Conservation (phyloP, 2,888 invertebrate species). For the Troides aeacus region DNA sequence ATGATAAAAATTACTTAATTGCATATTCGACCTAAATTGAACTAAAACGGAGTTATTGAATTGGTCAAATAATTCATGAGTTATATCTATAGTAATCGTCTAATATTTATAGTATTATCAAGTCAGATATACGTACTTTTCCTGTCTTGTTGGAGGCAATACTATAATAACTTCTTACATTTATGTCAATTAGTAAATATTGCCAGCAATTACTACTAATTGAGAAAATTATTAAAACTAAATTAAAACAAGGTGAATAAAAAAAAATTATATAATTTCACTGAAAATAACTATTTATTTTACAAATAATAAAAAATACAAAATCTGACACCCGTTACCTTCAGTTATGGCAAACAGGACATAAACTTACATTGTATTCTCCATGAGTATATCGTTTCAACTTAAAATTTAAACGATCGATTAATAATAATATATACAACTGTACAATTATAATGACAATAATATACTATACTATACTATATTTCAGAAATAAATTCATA, state of each 20-base stretch:
- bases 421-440: conserved; percentile 30
- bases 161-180: too few relatives aligned
- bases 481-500: background rate
- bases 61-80: too few relatives aligned
- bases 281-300: conserved; percentile 32
- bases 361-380: conserved; percentile 6
- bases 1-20: too few relatives aligned
- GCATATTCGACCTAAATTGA: too few relatives aligned
- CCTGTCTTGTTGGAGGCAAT: too few relatives aligned
- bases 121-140: too few relatives aligned
- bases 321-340: conserved; percentile 28
- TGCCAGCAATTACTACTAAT: too few relatives aligned
- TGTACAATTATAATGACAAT: conserved; percentile 23
- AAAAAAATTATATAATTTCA: background rate
- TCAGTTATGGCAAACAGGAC: conserved; percentile 28
- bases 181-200: too few relatives aligned
- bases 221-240: too few relatives aligned
- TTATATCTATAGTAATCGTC: too few relatives aligned
- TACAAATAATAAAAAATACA: conserved; percentile 35
- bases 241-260: background rate
- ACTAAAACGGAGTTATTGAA: too few relatives aligned
- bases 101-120: too few relatives aligned
- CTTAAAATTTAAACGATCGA: conserved; percentile 28
- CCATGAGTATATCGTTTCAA: conserved; percentile 24
- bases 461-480: background rate